Conservation (phyloP, 2,113 vertebrate species). For the Vidua macroura region DNA sequence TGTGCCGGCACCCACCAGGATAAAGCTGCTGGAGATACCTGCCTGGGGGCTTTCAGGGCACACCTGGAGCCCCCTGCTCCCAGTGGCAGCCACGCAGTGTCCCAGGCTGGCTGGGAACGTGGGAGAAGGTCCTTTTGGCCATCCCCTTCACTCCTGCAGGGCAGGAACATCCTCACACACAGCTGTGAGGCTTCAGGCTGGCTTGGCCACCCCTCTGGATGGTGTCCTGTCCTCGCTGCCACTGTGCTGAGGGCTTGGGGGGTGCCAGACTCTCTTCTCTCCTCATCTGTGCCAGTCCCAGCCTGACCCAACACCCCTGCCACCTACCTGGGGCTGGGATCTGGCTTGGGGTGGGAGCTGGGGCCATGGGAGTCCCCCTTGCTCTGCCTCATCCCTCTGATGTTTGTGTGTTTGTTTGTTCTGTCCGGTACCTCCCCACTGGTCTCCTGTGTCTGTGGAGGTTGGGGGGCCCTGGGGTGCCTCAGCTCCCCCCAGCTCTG, state of each 20-base stretch:
- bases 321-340: background rate
- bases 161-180: background rate
- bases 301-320: background rate
- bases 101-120: background rate
- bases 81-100: background rate
- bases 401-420: background rate
- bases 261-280: background rate
- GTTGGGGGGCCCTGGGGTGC: background rate
- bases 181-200: background rate
- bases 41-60: background rate
- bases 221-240: background rate
- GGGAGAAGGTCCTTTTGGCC: background rate
- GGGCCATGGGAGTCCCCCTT: background rate
- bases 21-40: background rate
- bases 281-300: accelerated
- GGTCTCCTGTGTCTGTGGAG: background rate
- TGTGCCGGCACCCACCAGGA: background rate
- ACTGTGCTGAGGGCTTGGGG: background rate
- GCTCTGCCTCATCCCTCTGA: background rate
- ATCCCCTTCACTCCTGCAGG: background rate
- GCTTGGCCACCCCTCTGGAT: background rate
- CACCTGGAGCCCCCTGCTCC: background rate
- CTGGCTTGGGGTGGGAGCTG: background rate
- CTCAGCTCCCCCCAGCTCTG: background rate
- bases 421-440: background rate